A percentile compares a stretch with the other conserved stretches of the same genome.
phyloP scores from a whole-genome alignment of 2,888 invertebrate species.

The Zele albiditarsus region DNA sequence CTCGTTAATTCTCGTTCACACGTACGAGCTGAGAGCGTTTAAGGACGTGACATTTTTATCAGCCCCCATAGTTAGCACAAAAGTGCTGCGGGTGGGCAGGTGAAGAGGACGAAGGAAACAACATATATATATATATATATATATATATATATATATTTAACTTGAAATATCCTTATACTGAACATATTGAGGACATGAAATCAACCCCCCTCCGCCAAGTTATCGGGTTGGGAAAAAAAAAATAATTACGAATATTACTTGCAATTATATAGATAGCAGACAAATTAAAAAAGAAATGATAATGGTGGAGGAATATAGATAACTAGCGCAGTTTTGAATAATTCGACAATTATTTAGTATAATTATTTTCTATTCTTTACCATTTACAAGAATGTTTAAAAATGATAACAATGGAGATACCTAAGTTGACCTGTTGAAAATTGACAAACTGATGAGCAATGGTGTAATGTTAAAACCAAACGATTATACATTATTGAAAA shows the following conservation, averaged over 20 bases:
- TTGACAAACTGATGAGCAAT: neutral
- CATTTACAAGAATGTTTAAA: neutral
- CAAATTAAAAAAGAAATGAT: neutral
- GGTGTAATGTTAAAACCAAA: neutral
- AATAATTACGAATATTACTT: neutral
- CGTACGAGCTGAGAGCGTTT: conserved; percentile 37
- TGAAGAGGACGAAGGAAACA: conserved; percentile 58
- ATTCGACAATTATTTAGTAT: neutral
- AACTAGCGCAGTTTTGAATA: neutral
- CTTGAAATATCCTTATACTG: neutral
- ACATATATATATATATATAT: neutral
- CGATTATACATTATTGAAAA: neutral
- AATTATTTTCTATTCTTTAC: neutral
- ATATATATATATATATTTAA: neutral
- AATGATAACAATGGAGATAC: neutral
- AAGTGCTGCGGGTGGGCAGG: conserved; percentile 69
- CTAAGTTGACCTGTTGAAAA: neutral
- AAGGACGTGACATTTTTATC: conserved; percentile 63
- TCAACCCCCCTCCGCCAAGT: neutral
- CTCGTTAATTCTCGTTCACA: conserved; percentile 28
- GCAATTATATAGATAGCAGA: neutral
- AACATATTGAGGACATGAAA: neutral
- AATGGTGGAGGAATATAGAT: neutral
- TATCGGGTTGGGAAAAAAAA: neutral
- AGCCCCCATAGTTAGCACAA: conserved; percentile 58